Percentiles rank a stretch among this genome's conserved stretches.
Conservation (phyloP, 1,140 invertebrate species). For the Myzus persicae region DNA sequence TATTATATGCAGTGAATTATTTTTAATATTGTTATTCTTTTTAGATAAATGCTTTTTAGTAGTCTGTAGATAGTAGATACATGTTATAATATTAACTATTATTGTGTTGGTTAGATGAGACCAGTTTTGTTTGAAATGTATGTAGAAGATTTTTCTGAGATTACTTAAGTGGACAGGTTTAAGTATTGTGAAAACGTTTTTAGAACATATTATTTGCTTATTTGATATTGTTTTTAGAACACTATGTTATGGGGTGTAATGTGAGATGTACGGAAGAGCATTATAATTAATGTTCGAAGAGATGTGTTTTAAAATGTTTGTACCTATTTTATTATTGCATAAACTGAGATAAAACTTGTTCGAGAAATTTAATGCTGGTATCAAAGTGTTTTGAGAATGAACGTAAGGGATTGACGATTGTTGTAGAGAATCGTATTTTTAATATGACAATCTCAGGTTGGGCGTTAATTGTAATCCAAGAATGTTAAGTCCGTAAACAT, state of each 20-base stretch:
- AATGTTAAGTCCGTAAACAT: neutral
- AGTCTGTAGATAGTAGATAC: too few species aligned
- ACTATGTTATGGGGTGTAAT: neutral
- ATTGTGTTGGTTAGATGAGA: too few species aligned
- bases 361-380: neutral
- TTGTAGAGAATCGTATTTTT: neutral
- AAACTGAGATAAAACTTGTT: too few species aligned
- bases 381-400: neutral
- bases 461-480: neutral
- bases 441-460: neutral
- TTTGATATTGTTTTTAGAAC: neutral
- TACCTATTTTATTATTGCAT: neutral
- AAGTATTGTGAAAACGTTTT: neutral
- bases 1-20: too few species aligned
- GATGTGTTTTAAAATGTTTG: neutral
- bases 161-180: too few species aligned
- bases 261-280: neutral
- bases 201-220: neutral
- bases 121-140: too few species aligned
- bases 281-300: neutral
- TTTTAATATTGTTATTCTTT: too few species aligned
- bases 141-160: too few species aligned
- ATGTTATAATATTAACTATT: too few species aligned
- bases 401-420: neutral
- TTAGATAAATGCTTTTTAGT: too few species aligned